A percentile compares a stretch with the other conserved stretches of the same genome.
phyloP scores from a whole-genome alignment of 2,113 vertebrate species.

The Haliaeetus leucogaster region DNA sequence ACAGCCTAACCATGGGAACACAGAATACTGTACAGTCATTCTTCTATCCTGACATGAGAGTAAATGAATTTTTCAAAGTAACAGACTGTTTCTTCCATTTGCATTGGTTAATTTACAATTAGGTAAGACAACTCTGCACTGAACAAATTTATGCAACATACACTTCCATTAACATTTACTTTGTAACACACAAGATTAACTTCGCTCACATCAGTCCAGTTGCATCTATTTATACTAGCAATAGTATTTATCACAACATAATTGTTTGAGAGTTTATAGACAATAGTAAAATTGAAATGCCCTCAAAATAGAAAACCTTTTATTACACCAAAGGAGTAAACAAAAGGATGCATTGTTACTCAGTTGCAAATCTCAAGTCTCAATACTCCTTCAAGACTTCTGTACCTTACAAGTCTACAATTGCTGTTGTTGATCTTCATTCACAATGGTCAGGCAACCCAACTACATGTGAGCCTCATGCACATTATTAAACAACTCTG shows the following conservation, averaged over 20 bases:
- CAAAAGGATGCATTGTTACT: background rate
- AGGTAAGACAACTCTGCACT: background rate
- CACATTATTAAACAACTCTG: background rate
- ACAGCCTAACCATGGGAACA: background rate
- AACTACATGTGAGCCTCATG: accelerated
- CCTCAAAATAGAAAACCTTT: background rate
- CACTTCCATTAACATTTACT: background rate
- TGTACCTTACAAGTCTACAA: background rate
- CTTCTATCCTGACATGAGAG: background rate
- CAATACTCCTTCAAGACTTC: background rate
- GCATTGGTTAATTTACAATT: background rate
- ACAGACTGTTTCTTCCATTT: background rate
- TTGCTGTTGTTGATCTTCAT: background rate
- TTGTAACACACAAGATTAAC: background rate
- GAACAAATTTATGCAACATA: background rate
- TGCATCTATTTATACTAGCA: background rate
- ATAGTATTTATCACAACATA: background rate
- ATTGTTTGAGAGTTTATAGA: background rate
- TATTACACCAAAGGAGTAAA: background rate
- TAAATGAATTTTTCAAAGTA: background rate
- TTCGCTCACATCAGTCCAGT: background rate
- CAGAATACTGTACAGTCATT: background rate
- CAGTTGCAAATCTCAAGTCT: background rate
- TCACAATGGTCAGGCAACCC: background rate
- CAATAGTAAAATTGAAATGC: background rate